Conservation (phyloP, 2,113 vertebrate genomes). For the Clupea harengus region DNA sequence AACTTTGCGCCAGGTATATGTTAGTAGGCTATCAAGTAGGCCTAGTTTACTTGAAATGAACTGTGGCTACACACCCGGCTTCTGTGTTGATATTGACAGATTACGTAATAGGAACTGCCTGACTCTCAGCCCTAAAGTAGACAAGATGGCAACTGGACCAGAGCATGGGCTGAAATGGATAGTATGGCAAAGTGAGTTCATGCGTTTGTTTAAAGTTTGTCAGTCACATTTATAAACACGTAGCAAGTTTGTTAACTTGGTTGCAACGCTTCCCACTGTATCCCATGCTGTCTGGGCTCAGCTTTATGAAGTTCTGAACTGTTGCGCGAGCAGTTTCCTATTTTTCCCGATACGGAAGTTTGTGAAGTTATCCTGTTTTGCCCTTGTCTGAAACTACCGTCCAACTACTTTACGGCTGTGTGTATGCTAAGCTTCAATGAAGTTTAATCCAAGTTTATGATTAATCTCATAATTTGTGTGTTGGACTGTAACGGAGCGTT, state of each 20-base stretch:
- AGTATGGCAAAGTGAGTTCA: slow-evolving; percentile 77
- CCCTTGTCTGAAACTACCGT: not conserved
- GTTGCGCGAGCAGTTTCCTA: not conserved
- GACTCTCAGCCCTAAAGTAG: slow-evolving; percentile 28
- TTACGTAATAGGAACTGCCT: slow-evolving; percentile 43
- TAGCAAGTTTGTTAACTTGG: not conserved
- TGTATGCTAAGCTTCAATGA: not conserved
- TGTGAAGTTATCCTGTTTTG: slow-evolving; percentile 18
- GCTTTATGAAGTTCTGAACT: slow-evolving; percentile 2
- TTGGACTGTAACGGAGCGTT: not conserved
- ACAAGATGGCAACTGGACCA: slow-evolving; percentile 69
- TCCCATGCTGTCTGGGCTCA: not conserved
- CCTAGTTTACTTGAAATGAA: not conserved
- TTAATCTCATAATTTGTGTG: not conserved
- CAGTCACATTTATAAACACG: not conserved
- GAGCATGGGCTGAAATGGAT: slow-evolving; percentile 68
- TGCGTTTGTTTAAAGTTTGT: not conserved
- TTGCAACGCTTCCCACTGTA: not conserved
- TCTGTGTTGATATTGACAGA: not conserved
- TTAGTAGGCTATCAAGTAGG: not conserved
- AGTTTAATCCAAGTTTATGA: not conserved
- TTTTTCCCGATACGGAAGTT: slow-evolving; percentile 36
- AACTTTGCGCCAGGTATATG: too few relatives aligned
- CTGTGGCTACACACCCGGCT: not conserved
- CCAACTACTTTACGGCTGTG: not conserved